These are phyloP conservation scores for Zapus hudsonius DNA, from an alignment of 2,113 vertebrate genomes.

Conservation along the genomic window DNA sequence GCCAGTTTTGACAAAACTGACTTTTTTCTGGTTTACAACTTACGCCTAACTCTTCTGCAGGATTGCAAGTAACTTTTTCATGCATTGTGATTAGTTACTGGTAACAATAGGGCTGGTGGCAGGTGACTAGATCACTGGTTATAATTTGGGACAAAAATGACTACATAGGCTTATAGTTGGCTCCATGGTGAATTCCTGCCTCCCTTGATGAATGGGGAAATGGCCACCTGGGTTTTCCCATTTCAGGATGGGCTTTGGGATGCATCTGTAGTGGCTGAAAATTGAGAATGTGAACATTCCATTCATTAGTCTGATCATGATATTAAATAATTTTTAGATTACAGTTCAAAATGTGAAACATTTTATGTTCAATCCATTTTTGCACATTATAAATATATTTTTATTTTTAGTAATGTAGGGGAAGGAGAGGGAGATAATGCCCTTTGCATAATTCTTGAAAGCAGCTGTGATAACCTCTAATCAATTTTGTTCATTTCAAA, in stretches of 20 bases:
- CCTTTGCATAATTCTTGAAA: constrained; percentile 75
- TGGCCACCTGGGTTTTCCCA: constrained; percentile 72
- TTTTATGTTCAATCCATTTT: constrained; percentile 82
- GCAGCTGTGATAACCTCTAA: constrained; percentile 79
- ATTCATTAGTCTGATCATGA: constrained; percentile 83
- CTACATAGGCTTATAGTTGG: constrained; percentile 60
- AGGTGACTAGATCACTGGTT: constrained; percentile 77
- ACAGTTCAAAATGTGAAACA: constrained; percentile 85
- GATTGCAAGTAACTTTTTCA: constrained; percentile 78
- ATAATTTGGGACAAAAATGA: constrained; percentile 65
- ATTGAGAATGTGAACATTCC: constrained; percentile 85
- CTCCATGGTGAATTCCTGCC: constrained; percentile 74
- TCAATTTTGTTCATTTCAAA: constrained; percentile 83
- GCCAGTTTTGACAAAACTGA: constrained; percentile 85
- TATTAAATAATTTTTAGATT: constrained; percentile 82
- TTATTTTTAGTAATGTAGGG: constrained; percentile 83
- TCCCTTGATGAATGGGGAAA: constrained; percentile 74
- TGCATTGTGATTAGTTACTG: constrained; percentile 74
- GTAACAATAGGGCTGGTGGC: constrained; percentile 71
- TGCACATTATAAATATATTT: constrained; percentile 84
- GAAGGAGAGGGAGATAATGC: constrained; percentile 46
- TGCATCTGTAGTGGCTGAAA: constrained; percentile 71
- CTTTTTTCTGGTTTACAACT: too few species aligned
- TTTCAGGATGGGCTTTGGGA: constrained; percentile 78
- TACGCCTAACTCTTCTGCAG: constrained; percentile 89